phyloP scores from a whole-genome alignment of 2,113 vertebrate genomes.

The Cathartes aura region DNA sequence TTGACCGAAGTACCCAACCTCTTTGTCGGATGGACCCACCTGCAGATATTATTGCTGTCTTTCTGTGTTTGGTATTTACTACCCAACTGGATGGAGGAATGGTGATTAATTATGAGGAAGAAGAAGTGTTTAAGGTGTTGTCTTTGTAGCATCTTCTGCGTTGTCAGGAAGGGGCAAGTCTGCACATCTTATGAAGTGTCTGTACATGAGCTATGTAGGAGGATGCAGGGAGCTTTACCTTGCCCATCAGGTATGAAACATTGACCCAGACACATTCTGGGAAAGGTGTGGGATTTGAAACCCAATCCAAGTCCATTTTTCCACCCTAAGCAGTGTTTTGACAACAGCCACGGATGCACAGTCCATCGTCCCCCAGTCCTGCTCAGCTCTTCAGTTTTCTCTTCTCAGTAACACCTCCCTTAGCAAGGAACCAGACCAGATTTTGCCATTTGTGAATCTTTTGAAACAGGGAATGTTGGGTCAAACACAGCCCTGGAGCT shows the following conservation, averaged over 20 bases:
- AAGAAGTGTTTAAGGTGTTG: background rate
- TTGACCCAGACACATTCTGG: background rate
- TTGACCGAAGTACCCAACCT: background rate
- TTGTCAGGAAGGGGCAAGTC: background rate
- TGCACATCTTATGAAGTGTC: background rate
- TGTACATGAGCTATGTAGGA: background rate
- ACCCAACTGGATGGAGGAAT: background rate
- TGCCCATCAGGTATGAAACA: background rate
- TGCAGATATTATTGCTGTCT: background rate
- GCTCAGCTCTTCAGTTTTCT: background rate
- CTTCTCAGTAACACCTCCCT: background rate
- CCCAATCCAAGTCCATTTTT: background rate
- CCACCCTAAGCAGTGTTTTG: background rate
- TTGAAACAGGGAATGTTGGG: background rate
- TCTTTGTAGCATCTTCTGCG: background rate
- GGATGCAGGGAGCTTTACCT: background rate
- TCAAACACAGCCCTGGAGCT: background rate
- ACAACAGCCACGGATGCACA: fast-evolving
- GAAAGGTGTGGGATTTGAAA: background rate
- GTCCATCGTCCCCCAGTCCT: fast-evolving
- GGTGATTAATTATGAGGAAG: background rate
- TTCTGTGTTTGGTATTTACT: background rate
- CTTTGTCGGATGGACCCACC: background rate
- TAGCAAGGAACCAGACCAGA: background rate
- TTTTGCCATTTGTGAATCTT: background rate